Conservation (phyloP, 2,113 vertebrate genomes). For the Ctenodactylus gundi region DNA sequence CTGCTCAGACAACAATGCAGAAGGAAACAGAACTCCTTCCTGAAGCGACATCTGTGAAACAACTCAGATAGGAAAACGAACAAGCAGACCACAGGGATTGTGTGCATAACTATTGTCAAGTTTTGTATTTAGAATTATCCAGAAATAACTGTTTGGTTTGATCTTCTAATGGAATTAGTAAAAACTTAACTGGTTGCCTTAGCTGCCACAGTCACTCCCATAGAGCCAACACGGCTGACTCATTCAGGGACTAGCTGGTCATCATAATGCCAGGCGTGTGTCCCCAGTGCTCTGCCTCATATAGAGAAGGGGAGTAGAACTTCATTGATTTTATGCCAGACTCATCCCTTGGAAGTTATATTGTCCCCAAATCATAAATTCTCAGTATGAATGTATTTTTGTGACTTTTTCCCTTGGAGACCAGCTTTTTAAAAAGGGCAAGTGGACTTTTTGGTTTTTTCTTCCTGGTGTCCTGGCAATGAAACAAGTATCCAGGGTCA, state of each 20-base stretch:
- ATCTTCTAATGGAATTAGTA: background rate
- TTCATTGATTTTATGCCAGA: background rate
- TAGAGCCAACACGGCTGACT: background rate
- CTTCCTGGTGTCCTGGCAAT: background rate
- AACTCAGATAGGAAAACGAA: background rate
- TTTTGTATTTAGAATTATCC: background rate
- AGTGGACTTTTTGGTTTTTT: background rate
- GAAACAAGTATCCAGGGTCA: constrained; percentile 26
- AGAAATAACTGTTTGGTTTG: background rate
- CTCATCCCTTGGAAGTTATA: background rate
- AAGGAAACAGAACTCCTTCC: background rate
- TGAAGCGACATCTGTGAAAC: background rate
- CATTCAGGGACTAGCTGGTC: background rate
- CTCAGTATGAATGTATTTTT: background rate
- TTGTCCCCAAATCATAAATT: background rate
- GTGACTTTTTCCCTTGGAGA: background rate
- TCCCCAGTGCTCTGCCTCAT: background rate
- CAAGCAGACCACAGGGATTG: background rate
- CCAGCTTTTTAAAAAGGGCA: background rate
- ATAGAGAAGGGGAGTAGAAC: background rate
- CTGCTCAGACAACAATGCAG: background rate
- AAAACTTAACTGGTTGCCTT: background rate
- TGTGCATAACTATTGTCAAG: too few relatives aligned
- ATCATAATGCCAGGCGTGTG: background rate
- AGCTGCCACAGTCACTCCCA: background rate